These are phyloP conservation scores for Drosophila pallidifrons DNA, from an alignment of 1,140 invertebrate genomes.

Conservation along the genomic window DNA sequence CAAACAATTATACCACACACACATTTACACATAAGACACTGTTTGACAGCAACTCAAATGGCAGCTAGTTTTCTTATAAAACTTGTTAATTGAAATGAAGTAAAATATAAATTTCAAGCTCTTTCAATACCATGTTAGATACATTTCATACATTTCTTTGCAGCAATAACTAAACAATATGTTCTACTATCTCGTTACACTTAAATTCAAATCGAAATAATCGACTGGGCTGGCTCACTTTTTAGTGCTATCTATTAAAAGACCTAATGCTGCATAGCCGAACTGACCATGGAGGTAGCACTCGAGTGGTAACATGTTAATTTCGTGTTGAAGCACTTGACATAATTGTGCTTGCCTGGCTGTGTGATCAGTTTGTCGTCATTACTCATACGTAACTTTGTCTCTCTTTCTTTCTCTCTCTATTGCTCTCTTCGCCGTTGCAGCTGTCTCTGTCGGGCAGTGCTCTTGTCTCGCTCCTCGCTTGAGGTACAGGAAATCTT, in stretches of 20 bases:
- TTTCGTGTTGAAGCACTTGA: constrained; percentile 79
- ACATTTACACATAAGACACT: neutral
- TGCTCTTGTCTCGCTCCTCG: constrained; percentile 16
- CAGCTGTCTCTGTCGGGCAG: neutral
- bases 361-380: neutral
- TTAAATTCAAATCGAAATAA: constrained; percentile 16
- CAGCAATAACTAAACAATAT: neutral
- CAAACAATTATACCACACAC: constrained; percentile 68
- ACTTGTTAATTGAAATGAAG: too few species aligned
- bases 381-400: constrained; percentile 70
- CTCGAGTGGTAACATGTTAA: constrained; percentile 72
- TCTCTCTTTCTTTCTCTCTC: constrained; percentile 12
- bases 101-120: too few species aligned
- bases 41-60: constrained; percentile 19
- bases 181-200: constrained; percentile 24
- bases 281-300: constrained; percentile 15
- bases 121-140: too few species aligned
- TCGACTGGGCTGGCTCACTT: constrained; percentile 3
- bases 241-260: neutral
- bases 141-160: too few species aligned
- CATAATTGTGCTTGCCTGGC: constrained; percentile 58
- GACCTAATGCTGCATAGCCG: neutral
- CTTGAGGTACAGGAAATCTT: constrained; percentile 37
- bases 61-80: constrained; percentile 26
- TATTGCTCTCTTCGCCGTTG: neutral